A percentile compares a stretch with the other conserved stretches of the same genome.
phyloP scores from a whole-genome alignment of 2,113 vertebrate species.

The Orthonyx spaldingii region DNA sequence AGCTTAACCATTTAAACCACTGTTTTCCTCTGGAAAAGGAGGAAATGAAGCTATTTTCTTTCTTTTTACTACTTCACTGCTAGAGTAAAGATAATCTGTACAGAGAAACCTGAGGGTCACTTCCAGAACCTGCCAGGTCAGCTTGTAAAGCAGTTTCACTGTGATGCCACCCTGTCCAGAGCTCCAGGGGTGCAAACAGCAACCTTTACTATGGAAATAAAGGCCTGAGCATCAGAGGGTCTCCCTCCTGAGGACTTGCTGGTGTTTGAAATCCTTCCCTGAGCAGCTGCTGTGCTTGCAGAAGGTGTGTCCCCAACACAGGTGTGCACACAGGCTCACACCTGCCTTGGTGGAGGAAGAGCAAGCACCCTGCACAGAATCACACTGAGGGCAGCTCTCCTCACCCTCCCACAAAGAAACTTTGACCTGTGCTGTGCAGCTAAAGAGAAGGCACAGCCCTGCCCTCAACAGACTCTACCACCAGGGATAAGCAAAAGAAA shows the following conservation, averaged over 20 bases:
- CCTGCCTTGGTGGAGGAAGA: background rate
- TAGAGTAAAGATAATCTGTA: background rate
- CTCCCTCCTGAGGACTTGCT: background rate
- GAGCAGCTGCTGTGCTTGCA: background rate
- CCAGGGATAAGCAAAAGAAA: background rate
- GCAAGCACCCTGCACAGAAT: background rate
- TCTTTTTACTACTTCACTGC: background rate
- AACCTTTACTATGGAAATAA: background rate
- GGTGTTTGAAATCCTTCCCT: background rate
- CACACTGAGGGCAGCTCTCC: background rate
- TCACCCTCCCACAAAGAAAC: background rate
- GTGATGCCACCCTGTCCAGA: background rate
- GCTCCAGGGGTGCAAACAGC: background rate
- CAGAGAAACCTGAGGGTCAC: too few relatives aligned
- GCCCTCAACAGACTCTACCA: background rate
- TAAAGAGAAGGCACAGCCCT: background rate
- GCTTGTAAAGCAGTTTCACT: background rate
- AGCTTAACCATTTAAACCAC: background rate
- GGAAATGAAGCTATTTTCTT: background rate
- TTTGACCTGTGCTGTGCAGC: background rate
- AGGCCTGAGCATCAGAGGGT: background rate
- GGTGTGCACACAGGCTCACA: background rate
- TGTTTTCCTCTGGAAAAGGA: background rate
- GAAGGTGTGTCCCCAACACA: background rate
- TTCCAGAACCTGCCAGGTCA: background rate